Base-by-base conservation (phyloP, 2,797 vertebrate species). In the Ara ararauna region DNA sequence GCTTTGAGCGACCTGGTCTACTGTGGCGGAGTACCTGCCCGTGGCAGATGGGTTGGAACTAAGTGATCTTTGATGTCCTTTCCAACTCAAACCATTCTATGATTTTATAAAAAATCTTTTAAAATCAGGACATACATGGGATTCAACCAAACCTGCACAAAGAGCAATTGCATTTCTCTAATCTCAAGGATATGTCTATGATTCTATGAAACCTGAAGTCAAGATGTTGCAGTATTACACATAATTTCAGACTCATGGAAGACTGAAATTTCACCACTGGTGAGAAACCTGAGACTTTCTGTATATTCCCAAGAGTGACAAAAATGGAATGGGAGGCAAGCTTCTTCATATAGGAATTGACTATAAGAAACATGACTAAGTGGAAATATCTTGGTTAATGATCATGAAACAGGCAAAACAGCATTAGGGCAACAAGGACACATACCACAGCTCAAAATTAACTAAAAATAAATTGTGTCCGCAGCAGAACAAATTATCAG, bases 381-480 rank as follows among this genome's bases (percentile, higher is more conserved):
- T 3, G 7, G 80, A 90, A 94, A 80, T 4, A 19, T 30, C 56
- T 54, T 38, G 13, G 19, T 47, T 89, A 82, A 87, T 71, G 24
- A 44, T 32, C 8, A 0, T 54, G 40, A 78, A 90, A 83, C 44
- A 64, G 23, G 10, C 47, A 75, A 75, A 83, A 73, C 65, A 66
- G 24, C 6, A 1, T 62, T 68, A 89, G 7, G 44, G 48, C 71
- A 89, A 58, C 54, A 90, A 85, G 92, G 34, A 42, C 36, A 47
- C 47, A 68, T 53, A 26, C 48, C 56, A 40, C 70, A 84, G 47
- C 19, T 90, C 5, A 11, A 40, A 91, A 88, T 79, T 85, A 90
- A 61, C 77, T 94, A 94, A 94, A 94, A 96, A 94, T 90, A 96
- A 91, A 53, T 53, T 5, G 0, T 74, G 20, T 85, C 45, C 2